phyloP scores from a whole-genome alignment of 2,888 invertebrate genomes.

The Empis livida region DNA sequence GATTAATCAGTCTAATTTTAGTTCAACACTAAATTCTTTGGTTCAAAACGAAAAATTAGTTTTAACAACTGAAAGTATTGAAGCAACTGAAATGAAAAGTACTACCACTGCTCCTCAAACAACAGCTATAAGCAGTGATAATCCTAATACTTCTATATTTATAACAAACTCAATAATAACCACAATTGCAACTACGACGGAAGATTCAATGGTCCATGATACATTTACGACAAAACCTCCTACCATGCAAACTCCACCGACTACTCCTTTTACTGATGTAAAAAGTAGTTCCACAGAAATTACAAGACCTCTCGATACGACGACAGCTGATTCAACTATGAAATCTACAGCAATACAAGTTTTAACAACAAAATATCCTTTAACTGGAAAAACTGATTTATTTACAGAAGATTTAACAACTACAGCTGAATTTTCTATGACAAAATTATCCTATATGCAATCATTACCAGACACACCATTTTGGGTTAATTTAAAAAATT shows the following conservation, averaged over 20 bases:
- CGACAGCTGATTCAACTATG: not conserved
- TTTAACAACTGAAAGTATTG: no score
- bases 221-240: not conserved
- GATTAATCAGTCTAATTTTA: no score
- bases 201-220: no score
- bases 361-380: not conserved
- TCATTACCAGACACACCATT: constrained; percentile 8
- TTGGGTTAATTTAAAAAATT: constrained; percentile 10
- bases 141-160: not conserved
- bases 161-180: not conserved
- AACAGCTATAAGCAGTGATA: no score
- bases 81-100: no score
- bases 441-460: not conserved
- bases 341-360: not conserved
- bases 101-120: no score
- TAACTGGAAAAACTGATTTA: not conserved
- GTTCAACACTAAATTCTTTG: no score
- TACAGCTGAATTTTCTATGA: no score
- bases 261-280: not conserved
- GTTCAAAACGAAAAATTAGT: no score
- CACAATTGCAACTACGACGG: not conserved
- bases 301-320: not conserved
- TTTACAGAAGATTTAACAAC: no score
- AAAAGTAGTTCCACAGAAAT: not conserved
- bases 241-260: not conserved